These are phyloP conservation scores for Drosophila kanapiae DNA, from an alignment of 1,140 invertebrate genomes.

Conservation along the genomic window DNA sequence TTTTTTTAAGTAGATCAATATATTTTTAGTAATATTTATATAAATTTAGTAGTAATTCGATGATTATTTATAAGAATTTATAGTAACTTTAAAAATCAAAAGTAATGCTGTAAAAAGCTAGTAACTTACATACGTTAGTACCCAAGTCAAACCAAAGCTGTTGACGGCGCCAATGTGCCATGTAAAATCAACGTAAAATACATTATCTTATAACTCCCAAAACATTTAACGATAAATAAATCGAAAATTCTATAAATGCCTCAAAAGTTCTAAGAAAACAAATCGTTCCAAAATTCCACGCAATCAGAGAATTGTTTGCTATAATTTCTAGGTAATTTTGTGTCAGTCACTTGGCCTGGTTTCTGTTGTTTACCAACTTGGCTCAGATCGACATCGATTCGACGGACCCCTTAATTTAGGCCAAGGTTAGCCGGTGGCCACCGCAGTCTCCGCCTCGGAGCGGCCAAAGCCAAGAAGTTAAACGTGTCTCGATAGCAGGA, in stretches of 20 bases:
- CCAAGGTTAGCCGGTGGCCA: slow-evolving; percentile 65
- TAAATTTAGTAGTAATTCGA: neutral
- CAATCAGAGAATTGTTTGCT: slow-evolving; percentile 2
- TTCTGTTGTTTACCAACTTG: slow-evolving; percentile 20
- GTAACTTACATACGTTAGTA: neutral
- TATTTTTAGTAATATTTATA: neutral
- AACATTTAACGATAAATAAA: too few relatives aligned
- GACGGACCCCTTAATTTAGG: slow-evolving; percentile 51
- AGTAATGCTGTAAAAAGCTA: neutral
- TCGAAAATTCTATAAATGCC: neutral
- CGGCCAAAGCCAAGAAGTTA: slow-evolving; percentile 45
- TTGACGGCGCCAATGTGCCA: slow-evolving; percentile 1
- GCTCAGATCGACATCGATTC: slow-evolving; percentile 8
- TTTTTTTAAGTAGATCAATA: too few relatives aligned
- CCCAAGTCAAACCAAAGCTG: too few relatives aligned
- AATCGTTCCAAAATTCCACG: neutral
- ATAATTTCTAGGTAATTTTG: neutral
- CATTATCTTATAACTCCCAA: neutral
- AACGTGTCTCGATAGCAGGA: slow-evolving; percentile 64
- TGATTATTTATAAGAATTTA: neutral
- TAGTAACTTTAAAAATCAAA: neutral
- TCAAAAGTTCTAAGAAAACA: neutral
- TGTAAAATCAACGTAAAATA: neutral
- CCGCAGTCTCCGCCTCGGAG: slow-evolving; percentile 17
- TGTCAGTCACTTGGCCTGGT: neutral